Base-by-base conservation (phyloP, 2,888 invertebrate genomes). In the Tridacna crocea region DNA sequence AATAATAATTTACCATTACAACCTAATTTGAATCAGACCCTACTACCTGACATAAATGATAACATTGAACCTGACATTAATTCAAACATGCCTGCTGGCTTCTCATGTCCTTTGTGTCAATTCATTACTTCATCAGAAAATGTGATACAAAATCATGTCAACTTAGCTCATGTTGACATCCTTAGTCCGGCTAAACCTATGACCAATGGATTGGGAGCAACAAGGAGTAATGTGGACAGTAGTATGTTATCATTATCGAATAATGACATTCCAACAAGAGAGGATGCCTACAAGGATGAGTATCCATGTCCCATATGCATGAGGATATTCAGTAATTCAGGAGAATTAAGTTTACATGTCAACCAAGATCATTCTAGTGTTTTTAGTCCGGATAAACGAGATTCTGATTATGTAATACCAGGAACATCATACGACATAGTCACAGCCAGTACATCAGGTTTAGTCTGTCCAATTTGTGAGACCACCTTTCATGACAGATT, bases 361-460 rank as follows among this genome's bases (percentile, higher is more conserved):
- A 97, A 97, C 95, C 96, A 97, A 79, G 97, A 97, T 91, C 97
- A 98, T 93, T 96, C 96, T 91, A 97, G 97, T 95, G 96, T 97
- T 88, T 95, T 97, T 78, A 97, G 97, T 94, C 97, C 96, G 95
- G 95, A 93, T 90, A 94, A 91, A 78, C 76, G 75, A 79, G 26
- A 19, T 48, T 60, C 76, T 48, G 78, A 74, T 47, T 26, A 46
- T 51, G 22, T 70, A 11, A 22, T 70, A 26, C 70, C 70, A 26
- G 51, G 70, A 24, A 70, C 70, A 15, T 70, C 70, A 22, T 70
- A 70, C 47, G 22, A 24, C 17, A 27, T 66, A 65, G 61, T 36
- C 60, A 58, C 22, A 63, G 22, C 61, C 12, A 51, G 63, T 10
- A 72, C 65, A n/a, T 26, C 51, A 24, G 68, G 60, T 11, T 63